Evolutionary conservation across 2,888 invertebrate genomes (phyloP), one percentile per base, ranked within the genome.

Genomic region (Drosophila multiciliata): DNA sequence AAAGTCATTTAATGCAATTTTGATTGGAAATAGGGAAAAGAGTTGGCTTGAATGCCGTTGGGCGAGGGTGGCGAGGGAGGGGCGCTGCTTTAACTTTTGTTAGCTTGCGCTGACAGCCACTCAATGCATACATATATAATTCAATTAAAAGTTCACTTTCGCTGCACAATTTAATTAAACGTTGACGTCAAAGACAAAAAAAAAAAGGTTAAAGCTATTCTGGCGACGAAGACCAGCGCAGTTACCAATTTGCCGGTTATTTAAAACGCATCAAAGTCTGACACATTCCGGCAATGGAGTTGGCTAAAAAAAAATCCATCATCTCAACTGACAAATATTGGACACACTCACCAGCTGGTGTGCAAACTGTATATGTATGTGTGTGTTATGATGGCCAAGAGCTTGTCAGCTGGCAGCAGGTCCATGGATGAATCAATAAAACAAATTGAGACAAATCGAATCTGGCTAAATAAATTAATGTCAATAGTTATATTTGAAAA

Each of bases 111-210:
- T 82, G 60, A 68, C 62, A 75, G 68, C 73, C 71, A 74, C 35
- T 50, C 68, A 17, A 26, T 3, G 26, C 6, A 29, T 26, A 11
- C n/a, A 48, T 63, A 77, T 42, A 65, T 82, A 76, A 83, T 85
- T 78, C 76, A 85, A 84, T 87, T 87, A 80, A 84, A 83, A 72
- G 71, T 80, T 85, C 73, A 54, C 45, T 49, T 63, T 35, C 58
- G 50, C 40, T 85, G 77, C 55, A 69, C 68, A 87, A 81, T 80
- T 86, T 73, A 88, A 88, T 85, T 88, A 86, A 83, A 78, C 53
- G 78, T 49, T 17, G 55, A 45, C 33, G 52, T 52, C 45, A 60
- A 67, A 49, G 32, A 63, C 55, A 66, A 59, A 80, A 55, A 29
- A 29, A 29, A 29, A 29, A 6, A 5, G 5, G 5, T 1, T 59